A percentile compares a stretch with the other conserved stretches of the same genome.
Conservation (phyloP, 2,888 invertebrate species). For the Hirtodrosophila cameraria region DNA sequence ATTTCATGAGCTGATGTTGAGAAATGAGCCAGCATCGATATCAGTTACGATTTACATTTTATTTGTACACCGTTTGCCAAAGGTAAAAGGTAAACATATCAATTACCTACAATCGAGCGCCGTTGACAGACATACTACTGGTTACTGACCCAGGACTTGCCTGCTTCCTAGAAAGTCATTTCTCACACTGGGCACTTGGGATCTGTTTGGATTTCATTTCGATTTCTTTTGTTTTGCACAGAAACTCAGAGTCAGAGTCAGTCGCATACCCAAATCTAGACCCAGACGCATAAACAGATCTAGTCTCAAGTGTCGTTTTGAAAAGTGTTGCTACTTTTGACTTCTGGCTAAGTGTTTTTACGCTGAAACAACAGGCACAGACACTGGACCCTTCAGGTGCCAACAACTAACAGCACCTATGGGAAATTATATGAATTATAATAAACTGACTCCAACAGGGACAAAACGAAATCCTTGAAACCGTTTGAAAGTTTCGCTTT, state of each 20-base stretch:
- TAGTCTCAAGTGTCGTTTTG: slow-evolving; percentile 58
- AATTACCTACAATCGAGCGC: slow-evolving; percentile 69
- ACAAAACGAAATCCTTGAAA: slow-evolving; percentile 73
- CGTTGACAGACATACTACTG: slow-evolving; percentile 65
- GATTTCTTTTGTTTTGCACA: slow-evolving; percentile 68
- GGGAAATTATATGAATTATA: slow-evolving; percentile 73
- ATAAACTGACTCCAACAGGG: slow-evolving; percentile 64
- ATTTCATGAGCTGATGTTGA: slow-evolving; percentile 74
- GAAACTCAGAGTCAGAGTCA: not conserved
- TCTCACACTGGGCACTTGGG: slow-evolving; percentile 69
- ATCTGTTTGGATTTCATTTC: slow-evolving; percentile 78
- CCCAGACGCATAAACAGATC: slow-evolving; percentile 9
- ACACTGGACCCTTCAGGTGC: slow-evolving; percentile 60
- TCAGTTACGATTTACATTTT: slow-evolving; percentile 76
- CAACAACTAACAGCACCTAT: slow-evolving; percentile 77
- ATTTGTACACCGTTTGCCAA: slow-evolving; percentile 44
- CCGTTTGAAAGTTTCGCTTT: slow-evolving; percentile 80
- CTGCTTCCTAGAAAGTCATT: slow-evolving; percentile 73
- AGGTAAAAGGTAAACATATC: slow-evolving; percentile 70
- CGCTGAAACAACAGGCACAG: slow-evolving; percentile 39
- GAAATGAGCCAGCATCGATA: slow-evolving; percentile 62
- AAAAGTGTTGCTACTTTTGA: slow-evolving; percentile 73
- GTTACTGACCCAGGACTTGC: slow-evolving; percentile 22
- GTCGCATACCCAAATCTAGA: not conserved
- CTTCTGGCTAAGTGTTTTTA: slow-evolving; percentile 69